phyloP scores from a whole-genome alignment of 2,888 invertebrate genomes.

The Caenorhabditis parvicauda region DNA sequence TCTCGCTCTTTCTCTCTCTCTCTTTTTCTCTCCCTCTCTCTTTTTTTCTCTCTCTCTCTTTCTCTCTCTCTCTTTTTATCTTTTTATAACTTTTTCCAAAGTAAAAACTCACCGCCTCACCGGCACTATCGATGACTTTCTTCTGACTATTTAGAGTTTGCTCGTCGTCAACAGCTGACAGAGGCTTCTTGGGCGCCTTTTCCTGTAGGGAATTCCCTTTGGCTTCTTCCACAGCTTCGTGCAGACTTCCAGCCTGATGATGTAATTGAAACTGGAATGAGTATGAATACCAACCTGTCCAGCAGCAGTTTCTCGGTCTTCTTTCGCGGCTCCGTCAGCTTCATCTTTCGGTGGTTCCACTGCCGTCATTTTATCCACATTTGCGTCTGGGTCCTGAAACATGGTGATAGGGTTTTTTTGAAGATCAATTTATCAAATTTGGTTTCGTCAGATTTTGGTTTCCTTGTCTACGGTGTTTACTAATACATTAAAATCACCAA shows the following conservation, averaged over 20 bases:
- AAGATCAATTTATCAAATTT: neutral
- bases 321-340: conserved; percentile 29
- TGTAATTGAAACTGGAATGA: neutral
- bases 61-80: too few species aligned
- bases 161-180: conserved; percentile 19
- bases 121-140: conserved; percentile 7
- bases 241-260: conserved; percentile 24
- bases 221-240: conserved; percentile 29
- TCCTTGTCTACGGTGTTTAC: too few species aligned
- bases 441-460: too few species aligned
- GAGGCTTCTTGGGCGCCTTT: conserved; percentile 11
- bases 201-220: conserved; percentile 16
- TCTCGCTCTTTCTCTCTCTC: too few species aligned
- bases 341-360: conserved; percentile 31
- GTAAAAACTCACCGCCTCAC: conserved; percentile 13
- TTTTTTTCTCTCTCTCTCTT: too few species aligned
- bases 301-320: conserved; percentile 22
- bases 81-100: too few species aligned
- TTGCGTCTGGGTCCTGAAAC: conserved; percentile 24
- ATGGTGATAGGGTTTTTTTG: too few species aligned
- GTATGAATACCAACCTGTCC: neutral
- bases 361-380: conserved; percentile 22
- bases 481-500: too few species aligned
- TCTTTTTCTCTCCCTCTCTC: too few species aligned
- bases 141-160: conserved; percentile 20